Conservation (phyloP, 2,888 invertebrate genomes). For the Scaeva pyrastri region DNA sequence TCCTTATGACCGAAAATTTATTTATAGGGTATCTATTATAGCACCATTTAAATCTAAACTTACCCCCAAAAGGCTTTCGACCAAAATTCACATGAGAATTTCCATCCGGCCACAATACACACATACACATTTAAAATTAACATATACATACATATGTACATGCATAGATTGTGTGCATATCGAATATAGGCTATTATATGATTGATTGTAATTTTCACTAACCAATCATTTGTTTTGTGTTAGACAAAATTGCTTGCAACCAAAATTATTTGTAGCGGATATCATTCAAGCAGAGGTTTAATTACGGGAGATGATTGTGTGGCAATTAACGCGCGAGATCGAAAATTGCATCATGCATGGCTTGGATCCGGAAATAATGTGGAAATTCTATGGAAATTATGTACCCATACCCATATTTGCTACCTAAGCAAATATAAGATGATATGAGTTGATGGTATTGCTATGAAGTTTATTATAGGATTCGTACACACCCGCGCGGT, state of each 20-base stretch:
- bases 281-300: slow-evolving; percentile 39
- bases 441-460: too few species aligned
- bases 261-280: slow-evolving; percentile 46
- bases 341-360: slow-evolving; percentile 1
- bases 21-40: background rate
- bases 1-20: slow-evolving; percentile 10
- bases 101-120: slow-evolving; percentile 4
- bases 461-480: too few species aligned
- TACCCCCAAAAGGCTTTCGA: background rate
- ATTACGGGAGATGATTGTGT: slow-evolving; percentile 60
- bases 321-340: slow-evolving; percentile 33
- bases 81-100: background rate
- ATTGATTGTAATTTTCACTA: slow-evolving; percentile 43
- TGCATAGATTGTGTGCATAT: background rate
- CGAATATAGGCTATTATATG: slow-evolving; percentile 40
- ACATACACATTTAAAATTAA: background rate
- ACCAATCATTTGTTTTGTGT: slow-evolving; percentile 8
- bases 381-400: background rate
- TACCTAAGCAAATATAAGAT: too few species aligned
- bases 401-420: too few species aligned
- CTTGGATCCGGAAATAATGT: background rate
- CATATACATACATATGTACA: background rate
- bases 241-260: slow-evolving; percentile 41
- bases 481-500: too few species aligned
- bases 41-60: background rate